Evolutionary conservation across 2,797 vertebrate genomes (phyloP).

Genomic region (Pseudopleuronectes americanus): DNA sequence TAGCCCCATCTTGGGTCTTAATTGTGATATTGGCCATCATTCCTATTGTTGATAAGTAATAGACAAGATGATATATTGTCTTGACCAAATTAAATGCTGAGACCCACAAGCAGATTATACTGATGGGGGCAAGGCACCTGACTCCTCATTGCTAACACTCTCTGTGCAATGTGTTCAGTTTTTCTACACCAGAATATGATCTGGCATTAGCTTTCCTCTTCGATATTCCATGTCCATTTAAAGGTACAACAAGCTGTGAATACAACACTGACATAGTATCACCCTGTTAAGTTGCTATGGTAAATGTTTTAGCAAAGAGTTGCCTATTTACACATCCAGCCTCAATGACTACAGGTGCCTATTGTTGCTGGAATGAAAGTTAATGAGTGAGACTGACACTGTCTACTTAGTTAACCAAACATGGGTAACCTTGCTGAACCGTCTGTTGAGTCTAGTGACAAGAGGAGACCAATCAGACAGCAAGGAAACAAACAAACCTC

Average conservation of each 20-base stretch:
- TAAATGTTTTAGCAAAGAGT: background rate
- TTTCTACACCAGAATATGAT: background rate
- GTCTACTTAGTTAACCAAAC: too few species aligned
- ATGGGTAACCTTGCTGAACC: too few species aligned
- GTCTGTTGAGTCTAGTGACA: too few species aligned
- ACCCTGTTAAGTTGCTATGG: background rate
- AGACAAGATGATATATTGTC: background rate
- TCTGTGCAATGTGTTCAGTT: background rate
- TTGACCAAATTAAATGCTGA: background rate
- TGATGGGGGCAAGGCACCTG: background rate
- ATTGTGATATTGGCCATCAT: slow-evolving; percentile 12
- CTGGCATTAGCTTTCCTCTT: background rate
- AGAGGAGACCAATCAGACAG: too few species aligned
- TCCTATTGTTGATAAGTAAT: background rate
- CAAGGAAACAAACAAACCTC: too few species aligned
- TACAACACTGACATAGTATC: background rate
- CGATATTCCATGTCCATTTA: background rate
- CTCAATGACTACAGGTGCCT: too few species aligned
- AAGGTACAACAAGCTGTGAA: background rate
- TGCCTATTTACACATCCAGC: background rate
- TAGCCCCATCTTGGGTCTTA: background rate
- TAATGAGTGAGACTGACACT: too few species aligned
- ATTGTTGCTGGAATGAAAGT: too few species aligned
- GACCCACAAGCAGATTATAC: background rate
- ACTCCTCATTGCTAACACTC: background rate